Evolutionary conservation across 2,113 vertebrate genomes (phyloP).

Genomic region (Cyphomyrus plagiostoma): DNA sequence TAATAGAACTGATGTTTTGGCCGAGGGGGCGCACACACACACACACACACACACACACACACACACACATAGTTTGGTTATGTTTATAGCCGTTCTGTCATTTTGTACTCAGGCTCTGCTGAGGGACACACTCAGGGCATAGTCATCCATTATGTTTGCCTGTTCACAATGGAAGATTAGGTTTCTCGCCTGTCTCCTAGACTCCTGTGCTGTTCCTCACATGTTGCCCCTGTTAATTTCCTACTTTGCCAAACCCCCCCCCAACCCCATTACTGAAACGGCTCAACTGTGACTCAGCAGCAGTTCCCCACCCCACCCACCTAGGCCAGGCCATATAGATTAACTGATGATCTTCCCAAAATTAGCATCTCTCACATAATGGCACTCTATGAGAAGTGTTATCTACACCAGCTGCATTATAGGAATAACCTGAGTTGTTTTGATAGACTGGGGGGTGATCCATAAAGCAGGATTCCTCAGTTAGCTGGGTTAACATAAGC

Average conservation of each 20-base stretch:
- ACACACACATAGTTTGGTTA: background rate
- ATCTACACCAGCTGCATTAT: background rate
- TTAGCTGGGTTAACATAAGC: background rate
- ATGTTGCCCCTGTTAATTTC: background rate
- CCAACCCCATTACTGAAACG: background rate
- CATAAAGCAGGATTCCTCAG: background rate
- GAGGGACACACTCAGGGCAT: background rate
- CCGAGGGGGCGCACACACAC: background rate
- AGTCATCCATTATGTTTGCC: background rate
- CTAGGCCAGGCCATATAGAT: background rate
- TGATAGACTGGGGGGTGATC: background rate
- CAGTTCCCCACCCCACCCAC: background rate
- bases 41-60: too few species aligned
- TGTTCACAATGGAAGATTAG: background rate
- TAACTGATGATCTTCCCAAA: background rate
- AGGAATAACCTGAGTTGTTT: background rate
- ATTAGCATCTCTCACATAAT: background rate
- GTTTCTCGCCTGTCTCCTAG: background rate
- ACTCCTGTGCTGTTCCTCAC: background rate
- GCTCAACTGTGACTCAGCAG: background rate
- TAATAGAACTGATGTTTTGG: background rate
- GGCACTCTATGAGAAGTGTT: background rate
- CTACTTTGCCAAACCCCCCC: background rate
- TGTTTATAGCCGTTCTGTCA: background rate
- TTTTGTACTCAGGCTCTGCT: background rate